These are phyloP conservation scores for Stictonetta naevosa DNA, from an alignment of 2,113 vertebrate genomes.

Conservation along the genomic window DNA sequence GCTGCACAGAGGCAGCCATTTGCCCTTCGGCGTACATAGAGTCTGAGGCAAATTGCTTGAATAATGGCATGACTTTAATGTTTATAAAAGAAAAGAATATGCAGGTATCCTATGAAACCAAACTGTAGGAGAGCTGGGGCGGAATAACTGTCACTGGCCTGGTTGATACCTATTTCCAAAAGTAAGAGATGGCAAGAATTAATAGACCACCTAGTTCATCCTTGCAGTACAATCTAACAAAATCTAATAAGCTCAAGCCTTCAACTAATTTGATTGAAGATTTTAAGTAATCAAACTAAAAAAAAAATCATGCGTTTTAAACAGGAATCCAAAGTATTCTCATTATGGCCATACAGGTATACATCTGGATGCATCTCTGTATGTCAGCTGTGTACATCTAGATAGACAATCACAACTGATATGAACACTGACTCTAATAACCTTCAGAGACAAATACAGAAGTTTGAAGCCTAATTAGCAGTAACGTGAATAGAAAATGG, in stretches of 20 bases:
- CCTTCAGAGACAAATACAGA: not conserved
- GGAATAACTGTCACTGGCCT: not conserved
- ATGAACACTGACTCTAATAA: not conserved
- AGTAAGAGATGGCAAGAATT: not conserved
- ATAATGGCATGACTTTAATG: not conserved
- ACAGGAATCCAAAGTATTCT: not conserved
- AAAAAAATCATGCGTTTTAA: not conserved
- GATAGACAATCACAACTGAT: not conserved
- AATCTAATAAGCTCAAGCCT: not conserved
- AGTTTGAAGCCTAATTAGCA: not conserved
- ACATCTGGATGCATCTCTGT: not conserved
- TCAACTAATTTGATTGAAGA: not conserved
- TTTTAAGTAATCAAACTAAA: slow-evolving; percentile 5
- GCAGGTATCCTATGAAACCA: fast-evolving
- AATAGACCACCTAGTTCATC: not conserved
- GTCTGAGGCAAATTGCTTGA: not conserved
- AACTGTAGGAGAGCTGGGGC: not conserved
- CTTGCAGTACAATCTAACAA: not conserved
- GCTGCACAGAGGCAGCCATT: not conserved
- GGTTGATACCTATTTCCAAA: not conserved
- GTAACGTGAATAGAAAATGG: not conserved
- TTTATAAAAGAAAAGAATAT: fast-evolving
- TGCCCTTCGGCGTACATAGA: not conserved
- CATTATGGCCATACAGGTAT: not conserved
- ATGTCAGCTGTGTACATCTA: fast-evolving